Evolutionary conservation across 2,113 vertebrate species (phyloP), one percentile per base, ranked within the genome.

Genomic region (Tichodroma muraria): DNA sequence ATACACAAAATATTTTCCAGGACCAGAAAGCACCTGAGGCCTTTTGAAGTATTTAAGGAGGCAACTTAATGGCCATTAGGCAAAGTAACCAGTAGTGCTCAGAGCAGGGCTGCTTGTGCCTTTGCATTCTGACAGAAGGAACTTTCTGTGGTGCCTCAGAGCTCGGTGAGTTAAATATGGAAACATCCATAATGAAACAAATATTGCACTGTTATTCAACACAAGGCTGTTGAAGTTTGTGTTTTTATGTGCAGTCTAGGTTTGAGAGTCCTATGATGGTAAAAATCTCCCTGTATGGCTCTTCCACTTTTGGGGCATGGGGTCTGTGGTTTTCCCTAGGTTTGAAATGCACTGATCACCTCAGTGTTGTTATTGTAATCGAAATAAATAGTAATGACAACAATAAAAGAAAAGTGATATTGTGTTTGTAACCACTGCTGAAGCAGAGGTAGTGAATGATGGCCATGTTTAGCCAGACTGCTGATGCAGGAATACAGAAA

Each of bases 401-500:
- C 68, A 87, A 85, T 90, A 91, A 83, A 60, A 91, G n/a, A 71
- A 91, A 96, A 96, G 88, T 64, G 89, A 65, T 91, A 72, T 1
- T n/a, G 54, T 95, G 82, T 95, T 95, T 96, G 94, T 96, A 97
- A 89, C 95, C 94, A 96, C 86, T 85, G 70, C 94, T 94, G 95
- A 68, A 97, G 84, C 88, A 90, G 94, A 94, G 73, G 90, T 93
- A 49, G 89, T 98, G 97, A 98, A 79, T 97, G 95, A 98, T 98
- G 96, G 77, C 95, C 93, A 20, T 96, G 94, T 97, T 97, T 96
- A 97, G 97, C 94, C 96, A 97, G 97, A 97, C 95, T 97, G 97
- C 97, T 98, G 97, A 98, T 97, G 97, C 95, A 98, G 97, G 97
- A 97, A 95, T 97, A 98, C 92, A 97, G 94, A 95, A 97, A 96